Evolutionary conservation across 1,140 invertebrate species (phyloP).

Genomic region (Capitella teleta): DNA sequence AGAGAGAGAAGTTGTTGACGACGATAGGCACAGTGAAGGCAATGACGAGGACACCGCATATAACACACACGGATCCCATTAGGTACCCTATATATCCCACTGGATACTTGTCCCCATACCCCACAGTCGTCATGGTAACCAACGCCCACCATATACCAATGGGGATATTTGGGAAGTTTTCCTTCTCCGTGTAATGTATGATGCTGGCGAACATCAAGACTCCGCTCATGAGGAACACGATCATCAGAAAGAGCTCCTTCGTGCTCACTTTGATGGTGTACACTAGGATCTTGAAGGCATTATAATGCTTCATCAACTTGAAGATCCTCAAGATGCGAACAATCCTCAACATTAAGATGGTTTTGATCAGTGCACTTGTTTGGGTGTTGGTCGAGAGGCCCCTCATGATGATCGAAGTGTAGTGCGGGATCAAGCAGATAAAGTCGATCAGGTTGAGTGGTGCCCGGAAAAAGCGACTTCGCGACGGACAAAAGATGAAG

Average conservation of each 20-base stretch:
- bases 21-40: conserved; percentile 94
- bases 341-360: conserved; percentile 25
- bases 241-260: conserved; percentile 33
- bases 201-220: conserved; percentile 38
- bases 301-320: conserved; percentile 41
- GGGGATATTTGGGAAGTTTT: conserved; percentile 63
- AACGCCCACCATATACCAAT: conserved; percentile 94
- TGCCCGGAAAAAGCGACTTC: conserved; percentile 17
- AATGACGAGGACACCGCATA: conserved; percentile 91
- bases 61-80: conserved; percentile 85
- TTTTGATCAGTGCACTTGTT: conserved; percentile 10
- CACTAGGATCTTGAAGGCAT: conserved; percentile 38
- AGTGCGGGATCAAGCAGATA: conserved; percentile 33
- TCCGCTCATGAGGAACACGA: conserved; percentile 36
- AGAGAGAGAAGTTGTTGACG: conserved; percentile 97
- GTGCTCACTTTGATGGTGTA: conserved; percentile 37
- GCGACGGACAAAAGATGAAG: conserved; percentile 15
- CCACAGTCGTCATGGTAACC: conserved; percentile 97
- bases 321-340: conserved; percentile 35
- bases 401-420: conserved; percentile 28
- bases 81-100: conserved; percentile 63
- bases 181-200: conserved; percentile 32
- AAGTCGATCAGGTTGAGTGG: conserved; percentile 35
- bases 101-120: conserved; percentile 56
- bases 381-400: conserved; percentile 14